A percentile compares a stretch with the other conserved stretches of the same genome.
phyloP scores from a whole-genome alignment of 2,888 invertebrate genomes.

The Trichacis sp. region DNA sequence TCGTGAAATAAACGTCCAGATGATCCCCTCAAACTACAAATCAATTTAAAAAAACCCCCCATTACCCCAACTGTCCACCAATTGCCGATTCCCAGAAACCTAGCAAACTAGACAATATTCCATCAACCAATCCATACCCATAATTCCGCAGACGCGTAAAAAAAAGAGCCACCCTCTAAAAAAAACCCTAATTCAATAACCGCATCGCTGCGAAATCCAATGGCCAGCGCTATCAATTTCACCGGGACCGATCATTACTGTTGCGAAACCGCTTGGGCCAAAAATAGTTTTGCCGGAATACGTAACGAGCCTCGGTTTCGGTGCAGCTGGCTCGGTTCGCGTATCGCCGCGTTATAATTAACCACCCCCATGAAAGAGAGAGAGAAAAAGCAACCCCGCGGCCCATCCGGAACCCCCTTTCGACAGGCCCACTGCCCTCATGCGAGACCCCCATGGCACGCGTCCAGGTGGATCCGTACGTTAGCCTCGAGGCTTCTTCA shows the following conservation, averaged over 20 bases:
- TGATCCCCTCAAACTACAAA: too few relatives aligned
- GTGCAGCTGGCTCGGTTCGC: slow-evolving; percentile 14
- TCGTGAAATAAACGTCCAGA: too few relatives aligned
- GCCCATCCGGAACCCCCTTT: slow-evolving; percentile 16
- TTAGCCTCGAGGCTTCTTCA: slow-evolving; percentile 51
- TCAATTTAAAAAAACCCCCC: too few relatives aligned
- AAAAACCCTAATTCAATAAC: slow-evolving; percentile 1
- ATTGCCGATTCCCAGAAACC: too few relatives aligned
- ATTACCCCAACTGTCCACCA: too few relatives aligned
- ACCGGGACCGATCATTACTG: neutral
- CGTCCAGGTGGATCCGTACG: slow-evolving; percentile 64
- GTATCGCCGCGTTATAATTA: slow-evolving; percentile 48
- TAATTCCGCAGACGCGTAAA: neutral
- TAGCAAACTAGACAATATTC: too few relatives aligned
- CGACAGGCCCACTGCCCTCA: slow-evolving; percentile 30
- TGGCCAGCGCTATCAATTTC: neutral
- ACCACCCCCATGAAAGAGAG: slow-evolving; percentile 47
- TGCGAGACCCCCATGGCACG: slow-evolving; percentile 48
- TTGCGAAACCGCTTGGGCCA: slow-evolving; percentile 15
- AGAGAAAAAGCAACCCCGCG: slow-evolving; percentile 1
- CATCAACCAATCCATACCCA: too few relatives aligned
- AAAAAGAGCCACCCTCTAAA: neutral
- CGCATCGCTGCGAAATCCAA: neutral
- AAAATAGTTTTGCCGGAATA: slow-evolving; percentile 11
- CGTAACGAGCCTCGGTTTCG: slow-evolving; percentile 6